phyloP scores from a whole-genome alignment of 1,140 invertebrate genomes.

The Brevipalpus yothersi region DNA sequence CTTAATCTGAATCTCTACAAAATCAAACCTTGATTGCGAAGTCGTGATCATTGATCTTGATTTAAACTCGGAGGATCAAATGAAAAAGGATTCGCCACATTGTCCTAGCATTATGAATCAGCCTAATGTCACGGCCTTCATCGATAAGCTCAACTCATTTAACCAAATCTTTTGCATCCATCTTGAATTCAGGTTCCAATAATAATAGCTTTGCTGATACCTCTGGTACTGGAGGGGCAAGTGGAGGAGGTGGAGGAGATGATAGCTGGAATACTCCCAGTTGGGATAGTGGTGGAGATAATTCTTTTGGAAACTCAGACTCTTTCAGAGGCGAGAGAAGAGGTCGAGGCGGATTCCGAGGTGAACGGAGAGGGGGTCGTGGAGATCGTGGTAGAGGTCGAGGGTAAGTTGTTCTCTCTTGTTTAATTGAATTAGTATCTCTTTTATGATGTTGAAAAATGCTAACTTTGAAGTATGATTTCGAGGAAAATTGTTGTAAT shows the following conservation, averaged over 20 bases:
- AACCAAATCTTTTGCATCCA: too few relatives aligned
- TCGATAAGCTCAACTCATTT: too few relatives aligned
- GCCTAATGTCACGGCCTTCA: too few relatives aligned
- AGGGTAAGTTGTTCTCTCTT: background rate
- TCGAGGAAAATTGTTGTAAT: background rate
- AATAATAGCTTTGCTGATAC: background rate
- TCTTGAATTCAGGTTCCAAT: background rate
- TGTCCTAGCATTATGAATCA: too few relatives aligned
- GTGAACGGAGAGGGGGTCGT: background rate
- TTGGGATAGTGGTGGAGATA: background rate
- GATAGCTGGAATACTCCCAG: background rate
- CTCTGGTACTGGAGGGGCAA: background rate
- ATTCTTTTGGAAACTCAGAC: background rate
- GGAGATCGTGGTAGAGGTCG: background rate
- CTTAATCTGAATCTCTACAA: too few relatives aligned
- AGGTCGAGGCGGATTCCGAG: background rate
- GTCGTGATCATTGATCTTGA: too few relatives aligned
- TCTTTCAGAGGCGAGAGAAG: background rate
- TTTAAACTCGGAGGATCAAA: too few relatives aligned
- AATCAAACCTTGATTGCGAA: too few relatives aligned
- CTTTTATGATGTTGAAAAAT: background rate
- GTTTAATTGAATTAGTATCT: background rate
- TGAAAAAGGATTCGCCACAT: too few relatives aligned
- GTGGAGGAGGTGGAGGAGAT: background rate
- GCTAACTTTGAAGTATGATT: background rate